Conservation (phyloP, 2,113 vertebrate species). For the Thalassarche chlororhynchos region DNA sequence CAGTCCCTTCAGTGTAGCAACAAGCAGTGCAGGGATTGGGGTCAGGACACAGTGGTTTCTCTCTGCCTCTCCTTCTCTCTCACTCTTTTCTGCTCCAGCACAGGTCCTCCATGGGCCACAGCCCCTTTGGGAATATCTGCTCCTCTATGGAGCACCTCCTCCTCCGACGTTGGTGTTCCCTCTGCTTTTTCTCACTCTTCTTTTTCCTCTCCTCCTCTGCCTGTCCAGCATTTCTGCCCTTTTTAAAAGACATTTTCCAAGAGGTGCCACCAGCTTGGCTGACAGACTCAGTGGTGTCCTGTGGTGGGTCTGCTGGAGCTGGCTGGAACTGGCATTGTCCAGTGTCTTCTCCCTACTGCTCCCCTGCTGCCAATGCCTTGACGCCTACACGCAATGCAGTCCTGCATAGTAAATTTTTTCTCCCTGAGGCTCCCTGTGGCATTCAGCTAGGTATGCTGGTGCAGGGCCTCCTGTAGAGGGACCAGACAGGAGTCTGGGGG, state of each 20-base stretch:
- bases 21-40: not conserved
- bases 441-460: not conserved
- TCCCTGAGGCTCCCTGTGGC: not conserved
- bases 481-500: fast-evolving
- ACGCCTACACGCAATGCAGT: not conserved
- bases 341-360: not conserved
- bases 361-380: not conserved
- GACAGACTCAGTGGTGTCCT: not conserved
- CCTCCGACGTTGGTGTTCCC: not conserved
- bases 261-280: not conserved
- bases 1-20: not conserved
- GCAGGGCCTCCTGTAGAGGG: not conserved
- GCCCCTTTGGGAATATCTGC: not conserved
- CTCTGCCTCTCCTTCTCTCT: not conserved
- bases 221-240: not conserved
- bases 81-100: not conserved
- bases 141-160: not conserved
- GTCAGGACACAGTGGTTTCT: not conserved
- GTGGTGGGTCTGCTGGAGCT: not conserved
- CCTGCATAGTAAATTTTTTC: not conserved
- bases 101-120: not conserved
- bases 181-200: not conserved
- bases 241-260: not conserved
- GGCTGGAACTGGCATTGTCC: not conserved
- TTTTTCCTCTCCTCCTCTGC: not conserved